Evolutionary conservation across 2,113 vertebrate species (phyloP).

Genomic region (Nibea coibor): DNA sequence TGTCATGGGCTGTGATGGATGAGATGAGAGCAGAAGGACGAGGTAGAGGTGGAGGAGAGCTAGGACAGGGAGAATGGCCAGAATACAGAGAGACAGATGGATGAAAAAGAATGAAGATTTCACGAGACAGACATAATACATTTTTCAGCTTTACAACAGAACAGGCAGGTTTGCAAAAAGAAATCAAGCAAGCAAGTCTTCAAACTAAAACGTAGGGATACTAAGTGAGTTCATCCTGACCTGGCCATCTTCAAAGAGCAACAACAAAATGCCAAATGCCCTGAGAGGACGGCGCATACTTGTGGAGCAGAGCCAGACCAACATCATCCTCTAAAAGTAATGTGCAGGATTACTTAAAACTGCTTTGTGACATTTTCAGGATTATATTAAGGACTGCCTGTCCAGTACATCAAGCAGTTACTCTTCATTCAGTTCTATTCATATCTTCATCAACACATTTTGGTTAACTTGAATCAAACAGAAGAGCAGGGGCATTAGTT

Average conservation of each 20-base stretch:
- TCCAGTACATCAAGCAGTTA: not conserved
- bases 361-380: not conserved
- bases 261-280: not conserved
- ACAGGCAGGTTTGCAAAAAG: not conserved
- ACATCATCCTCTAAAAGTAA: not conserved
- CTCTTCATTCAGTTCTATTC: not conserved
- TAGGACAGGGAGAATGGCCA: constrained; percentile 46
- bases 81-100: constrained; percentile 41
- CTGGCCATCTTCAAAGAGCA: not conserved
- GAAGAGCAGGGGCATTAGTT: not conserved
- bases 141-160: not conserved
- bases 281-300: not conserved
- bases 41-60: constrained; percentile 43
- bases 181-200: not conserved
- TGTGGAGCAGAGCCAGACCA: not conserved
- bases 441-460: not conserved
- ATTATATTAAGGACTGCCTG: not conserved
- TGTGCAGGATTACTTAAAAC: not conserved
- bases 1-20: constrained; percentile 83
- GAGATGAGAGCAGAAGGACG: constrained; percentile 52
- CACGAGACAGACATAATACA: not conserved
- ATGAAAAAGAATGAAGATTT: constrained; percentile 40
- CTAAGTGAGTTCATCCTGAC: not conserved
- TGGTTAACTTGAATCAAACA: not conserved
- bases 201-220: not conserved